Base-by-base conservation (phyloP, 2,797 vertebrate genomes). In the Anas acuta region DNA sequence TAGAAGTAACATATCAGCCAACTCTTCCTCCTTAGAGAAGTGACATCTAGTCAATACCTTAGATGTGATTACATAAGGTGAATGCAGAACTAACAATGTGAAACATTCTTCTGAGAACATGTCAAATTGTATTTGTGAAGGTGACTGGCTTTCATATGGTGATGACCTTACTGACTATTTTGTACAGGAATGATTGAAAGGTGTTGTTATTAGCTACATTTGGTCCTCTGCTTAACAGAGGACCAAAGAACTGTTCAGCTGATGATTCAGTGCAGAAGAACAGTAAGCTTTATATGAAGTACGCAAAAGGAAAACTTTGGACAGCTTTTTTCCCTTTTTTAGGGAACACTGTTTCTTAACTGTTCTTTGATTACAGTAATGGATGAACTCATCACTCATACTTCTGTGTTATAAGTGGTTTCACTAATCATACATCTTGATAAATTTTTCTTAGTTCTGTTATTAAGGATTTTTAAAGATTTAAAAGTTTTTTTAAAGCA, bases 181-280 rank as follows among this genome's bases (percentile, higher is more conserved):
- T 93, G 94, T 62, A 65, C 78, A 91, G 75, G 57, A 85, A 92
- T 88, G 91, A 90, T 88, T 90, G 94, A 96, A 90, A 80, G 92
- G 39, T 84, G 67, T 92, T 96, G 92, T 97, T 80, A 93, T 90
- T 94, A 97, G 82, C 83, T 67, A 80, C 85, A 92, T 91, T 91
- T 93, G 65, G 56, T 95, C 90, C 60, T 93, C 82, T 96, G 81
- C 74, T 95, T 90, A 93, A 53, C 0, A 37, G 78, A 88, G 79
- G 47, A 75, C 74, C 80, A 69, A 79, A 84, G 81, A 93, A 90
- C 62, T 94, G 73, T 93, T 88, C 71, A 90, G 76, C 30, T 93
- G 74, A 93, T 77, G 58, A 86, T 53, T 49, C 8, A 25, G 37
- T 77, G 57, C 35, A 79, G 56, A 90, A 85, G 35, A 92, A 79